Evolutionary conservation across 2,797 vertebrate genomes (phyloP).

Genomic region (Eremophila alpestris): DNA sequence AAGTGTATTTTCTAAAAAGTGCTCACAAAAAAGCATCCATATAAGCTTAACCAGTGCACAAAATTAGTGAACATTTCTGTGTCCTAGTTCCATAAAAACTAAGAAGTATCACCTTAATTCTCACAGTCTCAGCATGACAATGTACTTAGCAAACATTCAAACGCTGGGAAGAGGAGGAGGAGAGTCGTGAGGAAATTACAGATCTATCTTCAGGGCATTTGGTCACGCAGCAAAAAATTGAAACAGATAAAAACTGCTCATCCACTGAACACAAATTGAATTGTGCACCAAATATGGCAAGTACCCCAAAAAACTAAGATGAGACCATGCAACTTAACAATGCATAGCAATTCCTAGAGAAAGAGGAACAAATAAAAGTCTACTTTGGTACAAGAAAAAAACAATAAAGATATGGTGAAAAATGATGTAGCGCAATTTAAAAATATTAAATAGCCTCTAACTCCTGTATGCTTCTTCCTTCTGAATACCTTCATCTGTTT

Average conservation of each 20-base stretch:
- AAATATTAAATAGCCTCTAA: background rate
- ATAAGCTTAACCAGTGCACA: background rate
- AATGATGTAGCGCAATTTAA: background rate
- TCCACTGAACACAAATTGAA: background rate
- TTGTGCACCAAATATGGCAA: background rate
- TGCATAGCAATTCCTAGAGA: background rate
- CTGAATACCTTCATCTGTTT: background rate
- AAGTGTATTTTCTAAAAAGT: background rate
- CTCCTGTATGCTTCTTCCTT: background rate
- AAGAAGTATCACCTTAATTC: slow-evolving; percentile 24
- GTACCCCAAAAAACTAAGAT: background rate
- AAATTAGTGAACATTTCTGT: background rate
- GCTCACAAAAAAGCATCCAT: background rate
- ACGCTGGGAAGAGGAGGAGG: background rate
- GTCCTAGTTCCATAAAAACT: background rate
- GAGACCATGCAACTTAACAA: background rate
- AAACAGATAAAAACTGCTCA: background rate
- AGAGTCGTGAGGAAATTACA: slow-evolving; percentile 9
- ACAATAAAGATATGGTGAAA: background rate
- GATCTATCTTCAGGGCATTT: background rate
- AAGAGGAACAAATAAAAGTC: background rate
- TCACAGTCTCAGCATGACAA: background rate
- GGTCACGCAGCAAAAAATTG: background rate
- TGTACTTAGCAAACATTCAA: background rate
- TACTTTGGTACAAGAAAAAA: background rate